Evolutionary conservation across 2,888 invertebrate species (phyloP), one percentile per base, ranked within the genome.

Genomic region (Molorchus minor): DNA sequence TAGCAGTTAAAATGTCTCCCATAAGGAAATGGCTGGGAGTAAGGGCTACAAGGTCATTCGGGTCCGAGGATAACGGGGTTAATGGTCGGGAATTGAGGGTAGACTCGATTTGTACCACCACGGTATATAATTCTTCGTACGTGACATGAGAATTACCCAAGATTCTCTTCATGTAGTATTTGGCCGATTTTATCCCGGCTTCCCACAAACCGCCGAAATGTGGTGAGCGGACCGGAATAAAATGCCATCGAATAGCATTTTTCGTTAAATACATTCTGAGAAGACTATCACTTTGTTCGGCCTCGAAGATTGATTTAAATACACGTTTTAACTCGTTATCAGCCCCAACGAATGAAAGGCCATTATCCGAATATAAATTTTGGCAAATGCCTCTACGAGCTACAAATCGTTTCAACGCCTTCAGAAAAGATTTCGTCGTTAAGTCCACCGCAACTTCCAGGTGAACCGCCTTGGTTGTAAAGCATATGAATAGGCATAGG

Each of bases 11-110:
- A 4, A 43, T 8, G 35, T 54, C 53, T 40, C 58, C 58, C n/a
- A 58, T 46, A 40, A 49, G 56, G 33, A 55, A 45, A 21, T 53
- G 59, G 17, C 43, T 56, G 29, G 49, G 56, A 1, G 56, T 54
- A 13, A 61, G 35, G 3, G 49, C 21, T 17, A 45, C 15, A 38
- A 54, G 16, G 40, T 54, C 44, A 12, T 41, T 15, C 16, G 40
- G 41, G 12, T 40, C 51, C 4, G 36, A 25, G 20, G 38, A 51
- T 13, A 49, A 38, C 1, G 49, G 49, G 2, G 38, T 13, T 2
- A 38, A 2, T 15, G 51, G 40, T 4, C 40, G 41, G 3, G 63
- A 57, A 12, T 51, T 36, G 8, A 51, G 29, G 29, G 15, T 17
- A n/a, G 38, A 19, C 25, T 40, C 51, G 1, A 52, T 52, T 52